phyloP scores from a whole-genome alignment of 2,888 invertebrate genomes.

The Gari tellinella region DNA sequence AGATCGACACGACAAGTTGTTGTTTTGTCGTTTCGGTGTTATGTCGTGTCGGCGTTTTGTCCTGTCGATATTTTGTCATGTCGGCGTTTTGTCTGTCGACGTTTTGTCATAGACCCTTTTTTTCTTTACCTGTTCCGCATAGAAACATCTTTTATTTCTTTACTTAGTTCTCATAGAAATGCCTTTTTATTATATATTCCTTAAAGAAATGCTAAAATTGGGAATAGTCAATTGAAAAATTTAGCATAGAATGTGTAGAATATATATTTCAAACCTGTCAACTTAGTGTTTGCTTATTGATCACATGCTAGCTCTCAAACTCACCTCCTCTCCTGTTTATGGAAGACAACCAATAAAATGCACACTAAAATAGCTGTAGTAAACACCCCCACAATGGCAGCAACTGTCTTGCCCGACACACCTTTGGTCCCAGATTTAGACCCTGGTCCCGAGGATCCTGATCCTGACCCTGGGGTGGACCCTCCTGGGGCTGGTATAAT shows the following conservation, averaged over 20 bases:
- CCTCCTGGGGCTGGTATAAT: constrained; percentile 1
- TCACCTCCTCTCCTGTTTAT: constrained; percentile 76
- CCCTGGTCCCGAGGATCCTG: constrained; percentile 8
- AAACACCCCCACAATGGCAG: constrained; percentile 66
- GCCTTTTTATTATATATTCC: no score
- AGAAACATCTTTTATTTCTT: no score
- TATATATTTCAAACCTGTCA: not conserved
- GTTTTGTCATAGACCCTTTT: no score
- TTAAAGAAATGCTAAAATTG: no score
- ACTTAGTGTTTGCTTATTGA: not conserved
- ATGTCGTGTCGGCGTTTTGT: no score
- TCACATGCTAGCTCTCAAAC: constrained; percentile 4
- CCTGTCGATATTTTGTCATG: no score
- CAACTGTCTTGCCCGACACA: constrained; percentile 59
- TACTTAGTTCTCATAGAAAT: no score
- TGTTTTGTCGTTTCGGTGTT: no score
- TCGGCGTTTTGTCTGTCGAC: no score
- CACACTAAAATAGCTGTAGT: constrained; percentile 66
- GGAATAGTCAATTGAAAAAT: not conserved
- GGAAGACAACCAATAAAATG: constrained; percentile 71
- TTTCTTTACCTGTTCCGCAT: no score
- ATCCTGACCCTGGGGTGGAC: constrained; percentile 6
- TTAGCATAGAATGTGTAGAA: not conserved
- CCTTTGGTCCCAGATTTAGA: constrained; percentile 19
- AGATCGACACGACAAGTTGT: no score